Evolutionary conservation across 1,140 invertebrate genomes (phyloP).

Genomic region (Brachionus paranguensis): DNA sequence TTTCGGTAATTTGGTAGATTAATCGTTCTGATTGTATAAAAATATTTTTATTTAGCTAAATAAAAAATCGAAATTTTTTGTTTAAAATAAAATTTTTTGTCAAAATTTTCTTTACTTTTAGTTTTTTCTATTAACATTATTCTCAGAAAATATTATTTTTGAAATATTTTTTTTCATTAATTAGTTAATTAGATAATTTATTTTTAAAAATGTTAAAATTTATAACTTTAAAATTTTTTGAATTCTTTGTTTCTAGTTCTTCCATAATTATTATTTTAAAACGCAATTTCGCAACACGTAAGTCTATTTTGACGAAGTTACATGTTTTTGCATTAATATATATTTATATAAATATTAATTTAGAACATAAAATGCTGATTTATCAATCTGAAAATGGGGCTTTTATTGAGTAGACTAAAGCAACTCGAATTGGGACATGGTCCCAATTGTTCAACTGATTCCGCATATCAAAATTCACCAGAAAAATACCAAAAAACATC

Average conservation of each 20-base stretch:
- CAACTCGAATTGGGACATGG: background rate
- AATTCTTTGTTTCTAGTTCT: background rate
- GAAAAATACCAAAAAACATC: conserved; percentile 13
- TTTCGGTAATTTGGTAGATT: background rate
- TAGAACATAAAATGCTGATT: background rate
- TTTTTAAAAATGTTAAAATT: background rate
- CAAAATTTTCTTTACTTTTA: background rate
- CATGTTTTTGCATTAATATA: background rate
- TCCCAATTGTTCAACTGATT: background rate
- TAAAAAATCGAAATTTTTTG: background rate
- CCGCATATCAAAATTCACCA: background rate
- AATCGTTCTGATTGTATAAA: background rate
- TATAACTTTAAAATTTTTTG: background rate
- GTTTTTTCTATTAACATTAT: background rate
- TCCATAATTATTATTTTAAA: background rate
- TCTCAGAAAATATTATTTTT: background rate
- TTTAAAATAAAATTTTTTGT: background rate
- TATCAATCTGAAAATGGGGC: background rate
- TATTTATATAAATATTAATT: background rate
- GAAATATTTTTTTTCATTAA: background rate
- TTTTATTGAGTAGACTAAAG: conserved; percentile 4
- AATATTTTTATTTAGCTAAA: background rate
- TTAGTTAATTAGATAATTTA: background rate
- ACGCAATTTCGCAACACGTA: conserved; percentile 35
- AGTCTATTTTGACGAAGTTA: background rate